Conservation (phyloP, 2,113 vertebrate species). For the Urocitellus parryii region DNA sequence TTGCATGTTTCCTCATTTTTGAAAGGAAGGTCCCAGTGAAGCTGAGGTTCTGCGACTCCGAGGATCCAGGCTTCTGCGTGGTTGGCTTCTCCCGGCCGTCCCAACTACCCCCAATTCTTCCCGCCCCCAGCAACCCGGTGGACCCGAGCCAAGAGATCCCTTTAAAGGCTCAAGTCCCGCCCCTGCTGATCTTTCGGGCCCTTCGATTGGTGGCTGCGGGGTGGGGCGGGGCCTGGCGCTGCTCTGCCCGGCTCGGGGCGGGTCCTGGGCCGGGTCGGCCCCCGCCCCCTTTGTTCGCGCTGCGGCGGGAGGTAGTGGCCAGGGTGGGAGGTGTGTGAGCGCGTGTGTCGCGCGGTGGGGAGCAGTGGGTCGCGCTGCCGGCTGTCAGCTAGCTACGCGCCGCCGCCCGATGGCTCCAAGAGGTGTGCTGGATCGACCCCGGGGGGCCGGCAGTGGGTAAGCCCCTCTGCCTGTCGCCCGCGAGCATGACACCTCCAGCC, state of each 20-base stretch:
- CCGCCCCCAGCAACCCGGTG: background rate
- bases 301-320: slow-evolving; percentile 68
- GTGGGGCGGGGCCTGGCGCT: background rate
- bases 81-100: background rate
- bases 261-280: slow-evolving; percentile 42
- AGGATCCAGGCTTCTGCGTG: background rate
- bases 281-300: slow-evolving; percentile 83
- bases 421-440: slow-evolving; percentile 1
- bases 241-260: slow-evolving; percentile 22
- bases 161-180: slow-evolving; percentile 76
- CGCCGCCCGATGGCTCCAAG: slow-evolving; percentile 64
- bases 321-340: slow-evolving; percentile 72
- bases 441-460: slow-evolving; percentile 62
- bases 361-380: slow-evolving; percentile 60
- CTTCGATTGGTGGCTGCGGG: background rate
- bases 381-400: slow-evolving; percentile 71
- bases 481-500: slow-evolving; percentile 76
- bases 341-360: slow-evolving; percentile 68
- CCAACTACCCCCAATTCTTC: fast-evolving
- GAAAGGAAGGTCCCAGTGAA: background rate
- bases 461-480: slow-evolving; percentile 44
- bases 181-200: background rate
- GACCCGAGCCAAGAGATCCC: slow-evolving; percentile 53
- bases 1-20: slow-evolving; percentile 20
- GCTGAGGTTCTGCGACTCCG: background rate